Evolutionary conservation across 2,797 vertebrate genomes (phyloP).

Genomic region (Petrocephalus sullivani): DNA sequence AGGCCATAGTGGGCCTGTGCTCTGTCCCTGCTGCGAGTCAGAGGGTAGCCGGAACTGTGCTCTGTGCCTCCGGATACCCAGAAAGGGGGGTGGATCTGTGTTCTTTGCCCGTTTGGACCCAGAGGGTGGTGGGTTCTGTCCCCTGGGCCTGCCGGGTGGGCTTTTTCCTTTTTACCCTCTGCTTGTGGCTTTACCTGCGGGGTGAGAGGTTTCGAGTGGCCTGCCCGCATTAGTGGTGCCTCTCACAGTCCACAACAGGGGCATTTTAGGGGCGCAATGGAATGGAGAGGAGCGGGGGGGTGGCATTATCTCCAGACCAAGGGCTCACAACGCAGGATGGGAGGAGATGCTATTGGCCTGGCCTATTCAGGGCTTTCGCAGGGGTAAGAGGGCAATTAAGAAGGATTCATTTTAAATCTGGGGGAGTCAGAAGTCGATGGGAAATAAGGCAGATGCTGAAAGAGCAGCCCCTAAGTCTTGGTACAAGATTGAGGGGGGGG

Average conservation of each 20-base stretch:
- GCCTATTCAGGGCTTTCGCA: not conserved
- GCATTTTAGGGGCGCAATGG: not conserved
- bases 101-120: not conserved
- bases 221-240: not conserved
- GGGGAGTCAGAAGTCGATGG: not conserved
- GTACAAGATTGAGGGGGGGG: not conserved
- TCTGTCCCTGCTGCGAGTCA: not conserved
- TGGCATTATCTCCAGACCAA: not conserved
- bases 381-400: not conserved
- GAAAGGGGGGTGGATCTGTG: not conserved
- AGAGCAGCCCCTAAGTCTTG: not conserved
- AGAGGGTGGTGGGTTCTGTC: not conserved
- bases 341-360: not conserved
- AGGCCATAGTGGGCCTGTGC: not conserved
- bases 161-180: not conserved
- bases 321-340: not conserved
- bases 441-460: not conserved
- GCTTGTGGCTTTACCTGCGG: not conserved
- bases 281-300: not conserved
- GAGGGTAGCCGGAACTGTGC: not conserved
- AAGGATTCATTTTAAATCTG: not conserved
- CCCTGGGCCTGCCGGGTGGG: not conserved
- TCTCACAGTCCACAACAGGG: not conserved
- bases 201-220: not conserved
- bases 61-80: not conserved